Evolutionary conservation across 2,888 invertebrate species (phyloP).

Genomic region (Acronicta aceris): DNA sequence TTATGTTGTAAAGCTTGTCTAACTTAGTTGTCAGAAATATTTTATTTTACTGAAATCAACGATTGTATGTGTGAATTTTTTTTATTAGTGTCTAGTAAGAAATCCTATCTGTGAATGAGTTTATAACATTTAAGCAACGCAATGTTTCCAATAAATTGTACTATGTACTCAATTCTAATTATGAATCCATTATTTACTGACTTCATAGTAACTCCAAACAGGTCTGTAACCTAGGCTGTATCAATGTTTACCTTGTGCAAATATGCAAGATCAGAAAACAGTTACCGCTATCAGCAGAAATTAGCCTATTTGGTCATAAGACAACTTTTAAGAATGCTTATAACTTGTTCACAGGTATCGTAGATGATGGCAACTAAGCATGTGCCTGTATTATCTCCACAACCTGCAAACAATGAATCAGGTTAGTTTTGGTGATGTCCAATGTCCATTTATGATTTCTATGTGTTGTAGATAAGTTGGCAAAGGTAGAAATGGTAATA

Average conservation of each 20-base stretch:
- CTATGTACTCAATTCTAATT: neutral
- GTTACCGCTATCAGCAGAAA: neutral
- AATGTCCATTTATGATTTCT: neutral
- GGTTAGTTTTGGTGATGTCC: conserved; percentile 66
- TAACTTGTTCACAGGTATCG: conserved; percentile 84
- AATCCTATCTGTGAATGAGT: conserved; percentile 65
- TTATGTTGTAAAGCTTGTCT: conserved; percentile 11
- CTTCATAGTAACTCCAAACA: neutral
- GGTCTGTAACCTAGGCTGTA: conserved; percentile 17
- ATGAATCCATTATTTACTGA: neutral
- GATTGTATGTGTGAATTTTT: conserved; percentile 16
- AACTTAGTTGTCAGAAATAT: neutral
- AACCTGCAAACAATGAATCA: conserved; percentile 83
- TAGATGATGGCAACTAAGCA: conserved; percentile 83
- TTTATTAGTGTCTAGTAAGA: conserved; percentile 33
- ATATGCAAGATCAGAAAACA: neutral
- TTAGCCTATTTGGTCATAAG: neutral
- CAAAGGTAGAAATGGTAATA: neutral
- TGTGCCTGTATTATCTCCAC: conserved; percentile 79
- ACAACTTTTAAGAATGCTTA: conserved; percentile 41
- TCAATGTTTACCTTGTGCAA: conserved; percentile 1
- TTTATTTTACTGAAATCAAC: conserved; percentile 1
- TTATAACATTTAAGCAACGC: conserved; percentile 35
- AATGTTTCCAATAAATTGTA: conserved; percentile 9
- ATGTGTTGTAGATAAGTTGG: neutral